Evolutionary conservation across 2,113 vertebrate genomes (phyloP), one percentile per base, ranked within the genome.

Genomic region (Cettia cetti): DNA sequence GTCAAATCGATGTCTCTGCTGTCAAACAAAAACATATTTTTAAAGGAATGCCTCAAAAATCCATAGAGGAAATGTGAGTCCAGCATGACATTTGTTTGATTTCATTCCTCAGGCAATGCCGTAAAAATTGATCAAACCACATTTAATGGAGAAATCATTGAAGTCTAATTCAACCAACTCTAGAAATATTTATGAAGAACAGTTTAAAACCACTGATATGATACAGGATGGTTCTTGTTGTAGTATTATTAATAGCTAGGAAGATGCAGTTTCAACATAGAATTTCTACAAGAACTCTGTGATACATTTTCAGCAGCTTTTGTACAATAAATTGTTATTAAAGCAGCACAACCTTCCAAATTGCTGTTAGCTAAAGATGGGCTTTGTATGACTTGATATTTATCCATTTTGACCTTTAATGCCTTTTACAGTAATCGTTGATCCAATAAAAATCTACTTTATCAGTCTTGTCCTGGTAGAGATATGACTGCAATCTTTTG

Each of bases 131-230:
- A 97, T 96, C 87, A 81, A 94, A 91, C 82, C 85, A 60, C 86
- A 88, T 95, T 95, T 96, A 97, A 97, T 92, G 86, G 88, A 85
- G 90, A 96, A 96, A 97, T 97, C 96, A 92, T 97, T 97, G 83
- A 96, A 94, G 87, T 88, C 82, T 95, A 94, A 96, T 97, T 96
- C 94, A 93, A 81, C 77, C 50, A 72, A 60, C 89, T 92, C 69
- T 79, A 91, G 92, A 96, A 92, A 95, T 94, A 95, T 95, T 95
- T 94, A 96, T 94, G 93, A 96, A 93, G n/a, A 93, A 60, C 60
- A 81, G 89, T 96, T 96, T 87, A 95, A 95, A 93, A 54, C 52
- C 83, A 88, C 71, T 94, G 90, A 91, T 87, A 89, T 91, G 92
- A 95, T 94, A 88, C 24, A 91, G 65, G 57, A 92, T 60, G 53